Evolutionary conservation across 2,113 vertebrate species (phyloP).

Genomic region (Scalopus aquaticus): DNA sequence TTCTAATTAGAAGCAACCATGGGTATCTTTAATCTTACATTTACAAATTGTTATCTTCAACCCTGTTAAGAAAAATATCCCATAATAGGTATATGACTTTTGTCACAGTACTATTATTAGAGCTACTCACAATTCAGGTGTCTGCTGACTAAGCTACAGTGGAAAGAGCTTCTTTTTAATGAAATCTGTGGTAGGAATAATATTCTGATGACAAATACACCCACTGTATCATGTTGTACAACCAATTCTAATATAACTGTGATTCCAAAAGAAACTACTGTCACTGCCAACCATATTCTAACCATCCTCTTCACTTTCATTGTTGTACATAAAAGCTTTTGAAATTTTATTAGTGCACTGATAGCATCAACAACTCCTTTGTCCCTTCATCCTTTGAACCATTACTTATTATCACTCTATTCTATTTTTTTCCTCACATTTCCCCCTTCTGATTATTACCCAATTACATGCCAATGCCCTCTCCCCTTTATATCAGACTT

Average conservation of each 20-base stretch:
- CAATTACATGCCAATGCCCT: background rate
- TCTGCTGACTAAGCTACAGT: background rate
- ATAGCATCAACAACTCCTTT: background rate
- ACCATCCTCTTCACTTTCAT: background rate
- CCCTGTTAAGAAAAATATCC: background rate
- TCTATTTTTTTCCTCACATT: background rate
- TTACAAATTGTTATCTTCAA: background rate
- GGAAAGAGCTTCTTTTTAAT: background rate
- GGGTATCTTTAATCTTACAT: background rate
- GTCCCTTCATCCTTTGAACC: background rate
- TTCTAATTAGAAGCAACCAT: background rate
- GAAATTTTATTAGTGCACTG: conserved; percentile 15
- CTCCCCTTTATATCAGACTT: background rate
- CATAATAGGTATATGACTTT: background rate
- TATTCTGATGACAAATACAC: background rate
- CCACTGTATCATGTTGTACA: background rate
- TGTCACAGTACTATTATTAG: background rate
- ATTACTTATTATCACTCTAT: background rate
- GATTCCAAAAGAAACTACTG: background rate
- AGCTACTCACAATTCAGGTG: background rate
- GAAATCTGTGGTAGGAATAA: background rate
- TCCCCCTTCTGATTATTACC: background rate
- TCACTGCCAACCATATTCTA: background rate
- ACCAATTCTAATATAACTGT: background rate
- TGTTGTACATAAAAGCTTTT: background rate